Conservation (phyloP, 2,113 vertebrate species). For the Phylloscopus trochiloides region DNA sequence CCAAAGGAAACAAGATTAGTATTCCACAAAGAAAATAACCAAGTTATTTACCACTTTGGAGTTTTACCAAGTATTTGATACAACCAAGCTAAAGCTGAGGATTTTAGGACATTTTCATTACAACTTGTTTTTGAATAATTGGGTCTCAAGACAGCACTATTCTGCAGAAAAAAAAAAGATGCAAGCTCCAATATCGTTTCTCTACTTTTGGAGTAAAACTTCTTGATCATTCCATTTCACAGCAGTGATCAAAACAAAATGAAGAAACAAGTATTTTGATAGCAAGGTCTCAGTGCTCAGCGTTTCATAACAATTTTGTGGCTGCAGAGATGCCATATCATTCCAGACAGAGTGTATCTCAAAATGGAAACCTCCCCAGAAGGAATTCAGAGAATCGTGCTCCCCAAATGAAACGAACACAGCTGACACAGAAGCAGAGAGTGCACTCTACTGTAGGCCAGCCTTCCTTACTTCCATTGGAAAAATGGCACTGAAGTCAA, state of each 20-base stretch:
- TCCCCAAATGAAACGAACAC: background rate
- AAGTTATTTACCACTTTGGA: conserved; percentile 45
- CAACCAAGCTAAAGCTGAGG: background rate
- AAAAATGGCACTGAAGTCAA: background rate
- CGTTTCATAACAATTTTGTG: background rate
- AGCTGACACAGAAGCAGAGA: background rate
- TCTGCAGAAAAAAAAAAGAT: background rate
- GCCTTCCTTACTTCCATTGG: background rate
- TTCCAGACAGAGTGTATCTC: background rate
- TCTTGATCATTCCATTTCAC: background rate
- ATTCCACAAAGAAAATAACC: conserved; percentile 22
- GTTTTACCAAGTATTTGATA: conserved; percentile 39
- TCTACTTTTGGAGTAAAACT: background rate
- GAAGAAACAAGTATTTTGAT: background rate
- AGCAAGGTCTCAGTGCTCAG: background rate
- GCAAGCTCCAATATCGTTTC: background rate
- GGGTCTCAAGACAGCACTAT: background rate
- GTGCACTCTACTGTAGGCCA: accelerated
- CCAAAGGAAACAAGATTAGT: conserved; percentile 46
- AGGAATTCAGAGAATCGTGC: background rate
- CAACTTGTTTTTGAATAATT: background rate
- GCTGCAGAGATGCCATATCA: background rate
- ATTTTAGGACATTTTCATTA: conserved; percentile 30
- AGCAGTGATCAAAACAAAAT: background rate
- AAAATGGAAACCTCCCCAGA: conserved; percentile 14